Evolutionary conservation across 2,888 invertebrate species (phyloP).

Genomic region (Caenorhabditis japonica): DNA sequence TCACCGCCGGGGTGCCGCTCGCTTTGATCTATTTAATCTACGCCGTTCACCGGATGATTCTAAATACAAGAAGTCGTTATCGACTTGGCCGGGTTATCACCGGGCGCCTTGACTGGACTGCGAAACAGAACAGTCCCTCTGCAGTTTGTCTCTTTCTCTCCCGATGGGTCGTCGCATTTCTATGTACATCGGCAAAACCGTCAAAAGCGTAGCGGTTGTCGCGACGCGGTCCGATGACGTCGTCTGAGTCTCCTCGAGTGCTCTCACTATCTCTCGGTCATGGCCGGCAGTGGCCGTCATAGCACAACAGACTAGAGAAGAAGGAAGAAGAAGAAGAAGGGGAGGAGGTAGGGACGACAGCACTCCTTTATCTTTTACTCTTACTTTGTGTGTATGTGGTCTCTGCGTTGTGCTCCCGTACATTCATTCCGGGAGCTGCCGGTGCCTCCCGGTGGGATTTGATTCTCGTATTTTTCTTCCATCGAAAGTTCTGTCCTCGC

Average conservation of each 20-base stretch:
- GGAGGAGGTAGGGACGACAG: conserved; percentile 21
- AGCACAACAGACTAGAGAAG: conserved; percentile 28
- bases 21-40: no score
- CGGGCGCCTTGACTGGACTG: no score
- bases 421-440: no score
- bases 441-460: conserved; percentile 13
- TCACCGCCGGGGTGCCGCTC: no score
- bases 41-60: no score
- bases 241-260: conserved; percentile 17
- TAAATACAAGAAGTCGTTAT: no score
- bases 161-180: conserved; percentile 3
- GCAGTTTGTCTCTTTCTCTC: conserved; percentile 13
- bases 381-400: conserved; percentile 46
- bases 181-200: conserved; percentile 38
- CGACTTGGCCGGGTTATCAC: no score
- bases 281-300: conserved; percentile 10
- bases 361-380: conserved; percentile 52
- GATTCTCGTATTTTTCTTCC: conserved; percentile 30
- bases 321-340: conserved; percentile 9
- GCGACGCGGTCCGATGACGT: conserved; percentile 30
- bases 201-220: conserved; percentile 52
- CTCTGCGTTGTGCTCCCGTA: conserved; percentile 39
- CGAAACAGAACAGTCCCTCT: no score
- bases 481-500: conserved; percentile 3
- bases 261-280: neutral